Conservation (phyloP, 1,140 invertebrate species). For the Aphaenogaster floridana region DNA sequence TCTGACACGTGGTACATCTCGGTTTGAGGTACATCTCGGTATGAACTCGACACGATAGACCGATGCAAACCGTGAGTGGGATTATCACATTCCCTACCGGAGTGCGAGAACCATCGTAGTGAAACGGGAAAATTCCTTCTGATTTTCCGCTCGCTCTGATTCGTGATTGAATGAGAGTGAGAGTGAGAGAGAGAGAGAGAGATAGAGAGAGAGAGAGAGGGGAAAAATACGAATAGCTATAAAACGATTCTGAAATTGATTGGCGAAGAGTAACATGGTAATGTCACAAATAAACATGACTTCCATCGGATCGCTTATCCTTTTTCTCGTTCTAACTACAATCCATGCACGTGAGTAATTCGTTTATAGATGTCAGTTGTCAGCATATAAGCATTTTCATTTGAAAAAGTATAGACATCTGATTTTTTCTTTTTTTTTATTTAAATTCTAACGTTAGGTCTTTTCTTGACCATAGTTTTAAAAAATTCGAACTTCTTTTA, state of each 20-base stretch:
- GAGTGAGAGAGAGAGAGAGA: background rate
- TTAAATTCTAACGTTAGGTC: background rate
- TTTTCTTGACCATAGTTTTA: background rate
- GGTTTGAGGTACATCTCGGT: too few species aligned
- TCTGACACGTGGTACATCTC: background rate
- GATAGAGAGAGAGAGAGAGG: background rate
- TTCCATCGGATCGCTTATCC: background rate
- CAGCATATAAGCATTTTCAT: background rate
- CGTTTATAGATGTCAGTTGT: background rate
- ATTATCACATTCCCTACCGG: background rate
- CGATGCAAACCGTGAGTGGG: too few species aligned
- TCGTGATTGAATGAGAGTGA: background rate
- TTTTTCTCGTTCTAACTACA: constrained; percentile 11
- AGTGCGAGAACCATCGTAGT: background rate
- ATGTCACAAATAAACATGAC: constrained; percentile 50
- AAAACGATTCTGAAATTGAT: background rate
- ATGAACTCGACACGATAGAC: background rate
- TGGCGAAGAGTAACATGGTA: background rate
- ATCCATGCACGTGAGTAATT: constrained; percentile 61
- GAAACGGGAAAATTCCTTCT: background rate
- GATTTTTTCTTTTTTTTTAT: background rate
- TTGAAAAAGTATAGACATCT: background rate
- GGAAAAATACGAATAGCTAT: background rate
- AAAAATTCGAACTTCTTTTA: background rate
- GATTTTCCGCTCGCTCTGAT: background rate